A percentile compares a stretch with the other conserved stretches of the same genome.
phyloP scores from a whole-genome alignment of 2,888 invertebrate genomes.

The Oligia strigilis region DNA sequence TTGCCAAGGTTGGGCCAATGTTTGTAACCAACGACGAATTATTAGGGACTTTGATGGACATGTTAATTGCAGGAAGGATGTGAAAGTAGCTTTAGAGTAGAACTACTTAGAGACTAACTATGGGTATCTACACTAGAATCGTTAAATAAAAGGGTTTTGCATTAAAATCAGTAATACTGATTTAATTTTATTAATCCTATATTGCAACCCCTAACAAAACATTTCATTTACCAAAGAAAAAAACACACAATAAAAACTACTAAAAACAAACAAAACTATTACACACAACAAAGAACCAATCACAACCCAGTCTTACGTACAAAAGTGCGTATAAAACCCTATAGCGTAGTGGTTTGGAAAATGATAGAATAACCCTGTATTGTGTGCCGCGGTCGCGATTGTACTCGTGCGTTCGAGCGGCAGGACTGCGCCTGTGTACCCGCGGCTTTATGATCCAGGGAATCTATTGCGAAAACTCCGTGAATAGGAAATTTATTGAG shows the following conservation, averaged over 20 bases:
- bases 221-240: conserved; percentile 2
- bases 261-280: conserved; percentile 67
- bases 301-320: conserved; percentile 48
- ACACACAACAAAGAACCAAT: conserved; percentile 51
- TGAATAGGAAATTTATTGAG: conserved; percentile 63
- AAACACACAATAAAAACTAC: conserved; percentile 20
- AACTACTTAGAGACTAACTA: too few species aligned
- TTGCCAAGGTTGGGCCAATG: conserved; percentile 42
- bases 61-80: conserved; percentile 39
- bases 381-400: conserved; percentile 73
- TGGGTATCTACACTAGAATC: neutral
- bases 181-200: neutral
- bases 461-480: conserved; percentile 62
- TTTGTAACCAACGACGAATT: conserved; percentile 13
- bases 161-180: neutral
- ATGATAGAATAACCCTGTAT: conserved; percentile 80
- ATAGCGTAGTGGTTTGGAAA: conserved; percentile 84
- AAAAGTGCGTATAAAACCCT: conserved; percentile 78
- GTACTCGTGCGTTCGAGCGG: conserved; percentile 74
- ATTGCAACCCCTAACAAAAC: neutral
- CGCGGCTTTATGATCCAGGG: conserved; percentile 56
- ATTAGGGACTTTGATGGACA: conserved; percentile 11
- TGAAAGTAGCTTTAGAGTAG: neutral
- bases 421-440: conserved; percentile 53
- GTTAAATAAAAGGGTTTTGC: neutral